Base-by-base conservation (phyloP, 1,140 invertebrate genomes). In the Pteromalus puparum region DNA sequence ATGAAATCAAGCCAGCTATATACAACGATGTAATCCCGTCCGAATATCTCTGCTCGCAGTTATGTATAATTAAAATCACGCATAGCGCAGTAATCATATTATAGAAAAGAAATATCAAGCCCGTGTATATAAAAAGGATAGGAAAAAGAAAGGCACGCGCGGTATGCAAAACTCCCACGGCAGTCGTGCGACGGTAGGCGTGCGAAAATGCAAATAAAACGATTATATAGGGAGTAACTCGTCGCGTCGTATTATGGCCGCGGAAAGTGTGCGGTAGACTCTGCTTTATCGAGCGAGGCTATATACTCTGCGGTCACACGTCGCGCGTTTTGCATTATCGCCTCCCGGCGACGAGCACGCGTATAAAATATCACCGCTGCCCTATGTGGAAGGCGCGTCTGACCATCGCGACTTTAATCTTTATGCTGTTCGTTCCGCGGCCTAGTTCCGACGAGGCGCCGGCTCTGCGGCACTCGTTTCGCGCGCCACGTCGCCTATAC, bases 131-230 rank as follows among this genome's bases (percentile, higher is more conserved):
- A n/a, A n/a, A n/a, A n/a, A n/a, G n/a, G n/a, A n/a, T n/a, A n/a
- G n/a, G n/a, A n/a, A n/a, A n/a, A n/a, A n/a, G n/a, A n/a, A 42
- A 72, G 38, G 38, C 46, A 26, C 15, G 42, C 46, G 21, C 30
- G 70, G 10, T 75, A 82, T 75, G 81, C 81, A 3, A 28, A 81
- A 81, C 72, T 81, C 38, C 42, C 78, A 28, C 24, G 78, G 34
- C 9, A 1, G n/a, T n/a, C n/a, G n/a, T n/a, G n/a, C n/a, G n/a
- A n/a, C n/a, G n/a, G n/a, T n/a, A n/a, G n/a, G n/a, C n/a, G 75
- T 38, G 42, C 48, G 53, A 48, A 67, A 79, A 79, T 79, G 77
- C 77, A 79, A 61, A 77, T 77, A 77, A 70, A 68, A 80, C 12
- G 61, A 42, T 2, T 34, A 42, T 34, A 30, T 68, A 21, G 24